Conservation (phyloP, 1,140 invertebrate species). For the Drosophila sucinea region DNA sequence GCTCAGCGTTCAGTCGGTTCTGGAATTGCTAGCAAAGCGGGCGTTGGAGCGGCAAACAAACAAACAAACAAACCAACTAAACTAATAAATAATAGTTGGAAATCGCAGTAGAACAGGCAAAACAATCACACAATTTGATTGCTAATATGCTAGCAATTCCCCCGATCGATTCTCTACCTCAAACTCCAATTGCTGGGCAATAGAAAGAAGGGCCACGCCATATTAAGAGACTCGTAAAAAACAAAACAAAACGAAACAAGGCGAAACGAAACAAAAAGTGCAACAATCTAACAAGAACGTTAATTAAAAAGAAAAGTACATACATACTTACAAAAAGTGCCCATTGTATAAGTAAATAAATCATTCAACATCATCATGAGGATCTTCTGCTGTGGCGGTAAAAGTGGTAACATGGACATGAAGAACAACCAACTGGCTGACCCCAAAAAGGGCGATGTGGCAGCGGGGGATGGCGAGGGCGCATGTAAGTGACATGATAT, state of each 20-base stretch:
- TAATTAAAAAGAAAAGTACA: no score
- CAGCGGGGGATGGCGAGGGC: conserved; percentile 35
- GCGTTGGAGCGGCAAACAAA: conserved; percentile 29
- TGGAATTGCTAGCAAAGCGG: conserved; percentile 54
- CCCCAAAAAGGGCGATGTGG: conserved; percentile 41
- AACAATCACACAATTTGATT: conserved; percentile 11
- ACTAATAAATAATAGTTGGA: background rate
- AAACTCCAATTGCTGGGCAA: conserved; percentile 27
- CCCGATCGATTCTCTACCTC: conserved; percentile 24
- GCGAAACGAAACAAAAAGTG: conserved; percentile 18
- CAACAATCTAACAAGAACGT: background rate
- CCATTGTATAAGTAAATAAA: background rate
- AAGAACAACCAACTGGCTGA: conserved; percentile 10
- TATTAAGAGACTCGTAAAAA: conserved; percentile 42
- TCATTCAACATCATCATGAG: conserved; percentile 29
- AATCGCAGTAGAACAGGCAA: background rate
- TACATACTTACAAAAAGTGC: background rate
- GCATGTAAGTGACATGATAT: conserved; percentile 39
- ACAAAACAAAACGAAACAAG: background rate
- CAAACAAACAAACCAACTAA: conserved; percentile 13
- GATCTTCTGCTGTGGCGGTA: conserved; percentile 36
- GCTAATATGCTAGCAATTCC: conserved; percentile 59
- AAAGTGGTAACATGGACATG: conserved; percentile 40
- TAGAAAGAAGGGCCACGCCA: conserved; percentile 46
- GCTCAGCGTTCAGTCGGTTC: conserved; percentile 68